Percentiles rank a stretch among this genome's conserved stretches.
Conservation (phyloP, 2,113 vertebrate genomes). For the Callorhinus ursinus region DNA sequence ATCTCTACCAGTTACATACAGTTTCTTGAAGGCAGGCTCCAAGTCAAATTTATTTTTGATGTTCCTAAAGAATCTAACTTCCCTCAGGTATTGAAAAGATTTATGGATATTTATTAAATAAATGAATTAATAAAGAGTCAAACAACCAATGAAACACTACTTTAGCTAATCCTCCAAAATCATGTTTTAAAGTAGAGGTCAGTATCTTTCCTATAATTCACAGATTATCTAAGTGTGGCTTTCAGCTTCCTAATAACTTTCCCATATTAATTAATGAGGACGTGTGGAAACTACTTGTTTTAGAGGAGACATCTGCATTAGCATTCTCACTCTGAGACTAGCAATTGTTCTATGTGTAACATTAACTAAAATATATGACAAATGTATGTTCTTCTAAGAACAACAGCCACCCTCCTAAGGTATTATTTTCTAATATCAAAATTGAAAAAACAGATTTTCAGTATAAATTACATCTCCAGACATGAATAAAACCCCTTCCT, state of each 20-base stretch:
- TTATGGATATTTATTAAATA: slow-evolving; percentile 8
- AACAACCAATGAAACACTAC: neutral
- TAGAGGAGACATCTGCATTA: neutral
- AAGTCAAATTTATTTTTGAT: neutral
- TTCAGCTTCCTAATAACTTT: neutral
- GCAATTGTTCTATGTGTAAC: neutral
- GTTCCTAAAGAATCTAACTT: neutral
- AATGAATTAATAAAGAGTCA: neutral
- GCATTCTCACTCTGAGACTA: neutral
- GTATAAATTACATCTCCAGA: neutral
- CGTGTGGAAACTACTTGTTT: neutral
- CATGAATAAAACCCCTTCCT: neutral
- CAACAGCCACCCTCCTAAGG: neutral
- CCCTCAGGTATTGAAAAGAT: neutral
- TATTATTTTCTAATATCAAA: neutral
- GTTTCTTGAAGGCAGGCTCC: neutral
- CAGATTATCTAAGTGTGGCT: neutral
- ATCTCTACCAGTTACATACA: neutral
- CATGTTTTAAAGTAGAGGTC: neutral
- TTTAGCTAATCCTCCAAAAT: slow-evolving; percentile 4
- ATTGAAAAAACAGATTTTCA: neutral
- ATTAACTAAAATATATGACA: neutral
- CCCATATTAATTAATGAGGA: neutral
- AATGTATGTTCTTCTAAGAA: neutral
- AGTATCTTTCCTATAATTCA: neutral